Base-by-base conservation (phyloP, 2,797 vertebrate genomes). In the Petrocephalus schoutedeni region DNA sequence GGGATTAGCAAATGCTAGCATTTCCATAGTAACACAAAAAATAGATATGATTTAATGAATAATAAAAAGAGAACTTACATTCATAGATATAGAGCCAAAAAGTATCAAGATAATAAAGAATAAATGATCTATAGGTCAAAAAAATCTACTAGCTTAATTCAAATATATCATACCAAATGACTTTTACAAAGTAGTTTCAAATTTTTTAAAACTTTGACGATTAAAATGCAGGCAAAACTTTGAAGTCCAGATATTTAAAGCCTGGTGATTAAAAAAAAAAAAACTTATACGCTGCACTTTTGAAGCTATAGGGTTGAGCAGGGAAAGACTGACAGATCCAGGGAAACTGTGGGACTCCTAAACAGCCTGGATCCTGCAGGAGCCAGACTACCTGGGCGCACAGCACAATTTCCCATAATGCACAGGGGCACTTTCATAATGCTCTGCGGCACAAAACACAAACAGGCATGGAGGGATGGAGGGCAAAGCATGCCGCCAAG, bases 391-490 rank as follows among this genome's bases (percentile, higher is more conserved):
- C 28, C 84, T 58, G 54, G 28, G 36, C 0, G 51, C 84, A 57
- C 84, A 85, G 54, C 53, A 56, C 54, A 85, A 85, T 32, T 85
- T 58, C 84, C 84, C 84, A 85, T 53, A 36, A 85, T 85, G 53
- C 83, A 85, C 12, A 8, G 4, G 10, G 83, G 23, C 53, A 54
- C 21, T 32, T 36, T 85, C 28, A 8, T 8, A 74, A 77, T 45
- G 71, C 36, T 77, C 53, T 32, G 53, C 28, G 10, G 23, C 51
- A 58, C 8, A 28, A 32, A 53, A 19, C 23, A 85, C 28, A 58
- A 58, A 57, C 54, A 41, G 84, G 21, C 83, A 28, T 57, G 83
- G 83, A 85, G 53, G 28, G 23, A 85, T 85, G 84, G 54, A 57
- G 84, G 12, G 84, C 54, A 28, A 85, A 53, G 23, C 84, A 85